Conservation (phyloP, 35 echinoderm and acorn worm genomes). For the Apostichopus californicus region DNA sequence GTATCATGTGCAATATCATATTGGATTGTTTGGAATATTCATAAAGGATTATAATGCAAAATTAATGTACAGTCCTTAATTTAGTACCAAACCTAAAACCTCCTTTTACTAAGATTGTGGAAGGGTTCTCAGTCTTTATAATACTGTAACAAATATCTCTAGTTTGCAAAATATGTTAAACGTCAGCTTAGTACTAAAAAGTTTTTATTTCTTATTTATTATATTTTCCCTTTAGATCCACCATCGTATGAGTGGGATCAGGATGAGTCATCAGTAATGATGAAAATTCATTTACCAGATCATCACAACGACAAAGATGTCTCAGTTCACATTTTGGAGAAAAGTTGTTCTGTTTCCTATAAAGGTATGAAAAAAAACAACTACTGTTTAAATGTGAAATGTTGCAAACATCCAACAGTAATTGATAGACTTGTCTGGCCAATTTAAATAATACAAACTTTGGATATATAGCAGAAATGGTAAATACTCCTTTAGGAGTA, state of each 20-base stretch:
- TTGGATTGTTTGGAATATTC: no score
- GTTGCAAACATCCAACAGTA: no score
- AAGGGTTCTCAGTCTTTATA: not conserved
- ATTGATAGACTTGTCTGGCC: no score
- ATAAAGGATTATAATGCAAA: not conserved
- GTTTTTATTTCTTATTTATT: not conserved
- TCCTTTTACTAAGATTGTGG: not conserved
- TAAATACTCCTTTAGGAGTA: no score
- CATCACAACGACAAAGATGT: not conserved
- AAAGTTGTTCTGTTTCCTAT: not conserved
- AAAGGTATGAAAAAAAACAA: not conserved
- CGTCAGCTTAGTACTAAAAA: not conserved
- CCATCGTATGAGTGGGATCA: slow-evolving; percentile 5
- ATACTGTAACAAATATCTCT: not conserved
- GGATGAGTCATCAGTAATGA: slow-evolving; percentile 22
- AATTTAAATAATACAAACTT: no score
- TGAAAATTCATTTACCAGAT: slow-evolving; percentile 6
- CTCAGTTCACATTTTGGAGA: not conserved
- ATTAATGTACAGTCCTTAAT: not conserved
- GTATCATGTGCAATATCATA: no score
- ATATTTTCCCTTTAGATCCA: not conserved
- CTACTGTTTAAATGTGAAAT: no score
- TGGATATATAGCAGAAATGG: no score
- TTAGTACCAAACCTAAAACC: not conserved
- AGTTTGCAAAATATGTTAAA: not conserved